phyloP scores from a whole-genome alignment of 2,797 vertebrate genomes.

The Micromesistius poutassou region DNA sequence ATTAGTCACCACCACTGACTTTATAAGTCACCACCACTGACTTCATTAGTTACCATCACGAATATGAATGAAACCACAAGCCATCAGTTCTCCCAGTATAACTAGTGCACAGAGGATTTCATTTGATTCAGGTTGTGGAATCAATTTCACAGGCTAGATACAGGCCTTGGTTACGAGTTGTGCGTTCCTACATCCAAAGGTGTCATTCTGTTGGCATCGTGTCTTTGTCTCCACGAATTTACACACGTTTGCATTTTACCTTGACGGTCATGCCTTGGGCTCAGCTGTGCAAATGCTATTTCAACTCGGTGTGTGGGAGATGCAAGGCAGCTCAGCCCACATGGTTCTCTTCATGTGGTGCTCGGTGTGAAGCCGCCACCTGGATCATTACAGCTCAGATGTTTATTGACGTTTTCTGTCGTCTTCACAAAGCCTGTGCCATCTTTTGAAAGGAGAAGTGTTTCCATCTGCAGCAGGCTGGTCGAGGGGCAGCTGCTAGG shows the following conservation, averaged over 20 bases:
- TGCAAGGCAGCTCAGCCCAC: background rate
- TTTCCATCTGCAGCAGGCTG: background rate
- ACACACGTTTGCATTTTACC: slow-evolving; percentile 7
- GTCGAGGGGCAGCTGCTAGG: background rate
- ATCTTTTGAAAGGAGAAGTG: background rate
- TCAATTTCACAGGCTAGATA: background rate
- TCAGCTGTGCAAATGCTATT: background rate
- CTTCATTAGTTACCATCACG: too few species aligned
- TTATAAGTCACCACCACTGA: too few species aligned
- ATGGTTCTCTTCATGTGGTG: background rate
- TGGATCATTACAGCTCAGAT: slow-evolving; percentile 5
- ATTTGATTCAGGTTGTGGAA: background rate
- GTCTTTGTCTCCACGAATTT: background rate
- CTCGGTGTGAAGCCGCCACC: background rate
- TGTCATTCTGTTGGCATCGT: background rate
- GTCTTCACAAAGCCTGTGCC: slow-evolving; percentile 8
- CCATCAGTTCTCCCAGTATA: too few species aligned
- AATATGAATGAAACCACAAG: too few species aligned
- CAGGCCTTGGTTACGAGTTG: background rate
- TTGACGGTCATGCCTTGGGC: background rate
- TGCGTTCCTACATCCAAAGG: background rate
- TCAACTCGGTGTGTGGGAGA: background rate
- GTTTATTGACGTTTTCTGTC: slow-evolving; percentile 6
- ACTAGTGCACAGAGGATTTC: background rate
- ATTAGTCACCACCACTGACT: too few species aligned